Evolutionary conservation across 64 coral and sea anemone species (phyloP).

Genomic region (Porites australiensis): DNA sequence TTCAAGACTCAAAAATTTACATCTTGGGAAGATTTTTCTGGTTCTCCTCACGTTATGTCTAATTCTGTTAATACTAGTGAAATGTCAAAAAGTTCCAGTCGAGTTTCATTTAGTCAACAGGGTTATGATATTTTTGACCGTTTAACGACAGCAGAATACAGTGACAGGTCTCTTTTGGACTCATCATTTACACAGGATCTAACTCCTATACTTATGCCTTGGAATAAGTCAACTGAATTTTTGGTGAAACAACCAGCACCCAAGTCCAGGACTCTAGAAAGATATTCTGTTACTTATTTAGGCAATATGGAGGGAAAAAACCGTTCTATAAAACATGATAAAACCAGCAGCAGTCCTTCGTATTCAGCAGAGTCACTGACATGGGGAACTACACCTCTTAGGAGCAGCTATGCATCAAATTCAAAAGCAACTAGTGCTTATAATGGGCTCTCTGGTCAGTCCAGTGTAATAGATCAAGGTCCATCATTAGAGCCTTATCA

Average conservation of each 20-base stretch:
- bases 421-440: neutral
- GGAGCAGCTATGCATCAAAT: neutral
- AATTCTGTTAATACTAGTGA: neutral
- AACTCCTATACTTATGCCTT: constrained; percentile 35
- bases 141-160: neutral
- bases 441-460: neutral
- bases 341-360: neutral
- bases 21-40: neutral
- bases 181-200: constrained; percentile 77
- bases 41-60: neutral
- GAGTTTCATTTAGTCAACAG: neutral
- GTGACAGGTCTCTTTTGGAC: constrained; percentile 38
- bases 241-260: neutral
- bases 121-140: neutral
- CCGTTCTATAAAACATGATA: neutral
- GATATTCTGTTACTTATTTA: constrained; percentile 30
- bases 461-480: neutral
- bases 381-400: neutral
- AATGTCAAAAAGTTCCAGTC: neutral
- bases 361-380: neutral
- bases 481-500: neutral
- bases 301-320: neutral
- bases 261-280: neutral
- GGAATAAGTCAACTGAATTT: neutral
- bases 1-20: neutral